phyloP scores from a whole-genome alignment of 2,113 vertebrate species.

The Microcebus tavaratra region DNA sequence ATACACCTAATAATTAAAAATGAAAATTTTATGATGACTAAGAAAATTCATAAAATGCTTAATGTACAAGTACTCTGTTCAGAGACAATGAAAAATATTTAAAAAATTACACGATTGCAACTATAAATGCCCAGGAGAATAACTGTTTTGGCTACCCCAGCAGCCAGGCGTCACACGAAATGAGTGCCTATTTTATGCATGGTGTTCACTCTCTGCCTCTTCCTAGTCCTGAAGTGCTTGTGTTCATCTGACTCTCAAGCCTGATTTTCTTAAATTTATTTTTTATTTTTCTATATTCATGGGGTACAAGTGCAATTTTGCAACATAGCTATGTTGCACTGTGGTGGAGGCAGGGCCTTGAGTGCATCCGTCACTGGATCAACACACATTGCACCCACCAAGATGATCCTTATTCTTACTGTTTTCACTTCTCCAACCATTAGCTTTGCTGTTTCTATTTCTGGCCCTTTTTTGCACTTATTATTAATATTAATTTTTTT shows the following conservation, averaged over 20 bases:
- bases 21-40: neutral
- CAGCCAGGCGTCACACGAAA: neutral
- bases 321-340: too few species aligned
- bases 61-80: neutral
- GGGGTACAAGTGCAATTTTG: too few species aligned
- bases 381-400: too few species aligned
- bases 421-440: neutral
- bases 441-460: neutral
- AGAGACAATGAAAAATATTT: neutral
- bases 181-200: neutral
- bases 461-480: neutral
- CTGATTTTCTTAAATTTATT: neutral
- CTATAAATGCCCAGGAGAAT: neutral
- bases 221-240: neutral
- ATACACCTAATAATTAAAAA: neutral
- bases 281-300: neutral
- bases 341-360: too few species aligned
- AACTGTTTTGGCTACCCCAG: neutral
- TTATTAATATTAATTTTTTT: neutral
- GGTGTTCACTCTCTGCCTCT: neutral
- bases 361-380: too few species aligned
- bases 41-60: constrained; percentile 7
- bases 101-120: neutral
- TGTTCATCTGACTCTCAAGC: neutral
- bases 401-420: neutral